Evolutionary conservation across 2,113 vertebrate genomes (phyloP), one percentile per base, ranked within the genome.

Genomic region (Rhineura floridana): DNA sequence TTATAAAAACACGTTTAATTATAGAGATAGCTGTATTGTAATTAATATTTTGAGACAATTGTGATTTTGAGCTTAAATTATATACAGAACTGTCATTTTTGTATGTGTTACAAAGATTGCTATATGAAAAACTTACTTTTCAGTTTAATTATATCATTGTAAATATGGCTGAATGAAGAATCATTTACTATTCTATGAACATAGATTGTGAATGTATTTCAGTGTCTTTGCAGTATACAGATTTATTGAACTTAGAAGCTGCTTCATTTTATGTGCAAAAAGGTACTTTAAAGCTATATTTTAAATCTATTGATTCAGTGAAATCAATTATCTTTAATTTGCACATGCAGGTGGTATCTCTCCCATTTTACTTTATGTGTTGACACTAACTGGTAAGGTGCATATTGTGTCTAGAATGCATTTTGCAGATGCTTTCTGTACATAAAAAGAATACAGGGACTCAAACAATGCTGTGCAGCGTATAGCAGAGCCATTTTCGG

Each of bases 51-150:
- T 99, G 98, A 98, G 96, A 98, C 98, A 98, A 98, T 98, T 97
- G 98, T 99, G 98, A 98, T 98, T 98, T 99, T 98, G 97, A 98
- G 98, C 98, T 98, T 98, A 98, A 98, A 97, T 97, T 98, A 97
- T 98, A 97, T 97, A 98, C 96, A 98, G 97, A 97, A 97, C 95
- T 95, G 97, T 98, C 97, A 98, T 98, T 99, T 99, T 98, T 98
- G 97, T 99, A 98, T 98, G 98, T 99, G 99, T 98, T 98, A 91
- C 95, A 94, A 97, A 97, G 97, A 98, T 95, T 96, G 96, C 96
- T 97, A 95, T 98, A 97, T 96, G 96, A 96, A 90, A 96, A 93
- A 97, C 96, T 96, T 98, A 97, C 96, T 98, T 97, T 97, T 97
- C 95, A 96, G 97, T 97, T 97, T 94, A 96, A 96, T 89, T 97